Conservation (phyloP, 92 coral and sea anemone species). For the Porites cylindrica region DNA sequence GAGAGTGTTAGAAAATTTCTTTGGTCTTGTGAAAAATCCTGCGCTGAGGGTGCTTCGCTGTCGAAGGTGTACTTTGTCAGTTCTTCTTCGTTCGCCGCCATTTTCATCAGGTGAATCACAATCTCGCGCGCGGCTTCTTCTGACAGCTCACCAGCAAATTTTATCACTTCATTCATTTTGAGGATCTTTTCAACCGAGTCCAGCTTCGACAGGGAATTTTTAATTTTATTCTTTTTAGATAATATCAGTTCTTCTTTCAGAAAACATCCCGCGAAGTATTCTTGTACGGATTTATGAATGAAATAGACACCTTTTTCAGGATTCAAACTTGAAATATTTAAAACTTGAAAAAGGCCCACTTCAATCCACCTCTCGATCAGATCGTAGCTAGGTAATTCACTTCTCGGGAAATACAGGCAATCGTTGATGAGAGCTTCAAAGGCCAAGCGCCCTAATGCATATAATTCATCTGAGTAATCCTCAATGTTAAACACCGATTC, state of each 20-base stretch:
- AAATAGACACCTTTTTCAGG: background rate
- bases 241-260: background rate
- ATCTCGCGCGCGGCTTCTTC: background rate
- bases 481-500: background rate
- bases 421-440: slow-evolving; percentile 1
- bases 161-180: background rate
- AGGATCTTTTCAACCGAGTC: slow-evolving; percentile 4
- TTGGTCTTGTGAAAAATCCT: background rate
- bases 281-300: slow-evolving; percentile 7
- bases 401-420: background rate
- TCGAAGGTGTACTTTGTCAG: background rate
- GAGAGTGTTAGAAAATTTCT: background rate
- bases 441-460: background rate
- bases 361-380: background rate
- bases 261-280: background rate
- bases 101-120: background rate
- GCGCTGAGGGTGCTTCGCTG: background rate
- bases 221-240: background rate
- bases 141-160: slow-evolving; percentile 6
- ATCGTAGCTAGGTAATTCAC: background rate
- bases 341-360: background rate
- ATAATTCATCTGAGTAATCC: background rate
- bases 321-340: background rate
- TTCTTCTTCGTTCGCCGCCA: background rate
- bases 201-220: background rate